phyloP scores from a whole-genome alignment of 2,888 invertebrate species.

The Polydrusus pterygomalis region DNA sequence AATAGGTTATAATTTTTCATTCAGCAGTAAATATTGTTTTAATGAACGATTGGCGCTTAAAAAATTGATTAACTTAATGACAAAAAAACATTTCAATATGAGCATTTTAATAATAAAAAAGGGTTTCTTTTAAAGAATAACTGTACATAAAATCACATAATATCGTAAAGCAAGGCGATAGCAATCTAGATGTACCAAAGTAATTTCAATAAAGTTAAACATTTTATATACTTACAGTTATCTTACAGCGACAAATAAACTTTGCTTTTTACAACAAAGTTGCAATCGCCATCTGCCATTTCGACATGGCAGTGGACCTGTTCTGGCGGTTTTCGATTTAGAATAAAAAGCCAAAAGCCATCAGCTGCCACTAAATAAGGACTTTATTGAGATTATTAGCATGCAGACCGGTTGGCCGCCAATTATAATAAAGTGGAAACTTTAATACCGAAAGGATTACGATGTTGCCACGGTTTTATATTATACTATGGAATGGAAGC shows the following conservation, averaged over 20 bases:
- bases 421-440: conserved; percentile 65
- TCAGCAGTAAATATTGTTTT: too few species aligned
- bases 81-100: too few species aligned
- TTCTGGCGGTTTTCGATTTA: conserved; percentile 51
- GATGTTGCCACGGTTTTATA: conserved; percentile 30
- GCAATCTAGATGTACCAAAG: conserved; percentile 18
- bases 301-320: conserved; percentile 47
- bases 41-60: too few species aligned
- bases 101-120: too few species aligned
- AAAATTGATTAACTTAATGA: too few species aligned
- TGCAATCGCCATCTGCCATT: conserved; percentile 56
- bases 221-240: conserved; percentile 48
- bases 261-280: conserved; percentile 54
- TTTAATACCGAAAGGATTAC: conserved; percentile 43
- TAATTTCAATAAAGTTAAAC: conserved; percentile 47
- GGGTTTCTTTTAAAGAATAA: background rate
- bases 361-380: conserved; percentile 61
- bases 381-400: conserved; percentile 64
- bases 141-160: conserved; percentile 13
- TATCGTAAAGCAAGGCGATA: conserved; percentile 26
- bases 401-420: conserved; percentile 58
- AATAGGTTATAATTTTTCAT: too few species aligned
- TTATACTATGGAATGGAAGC: background rate
- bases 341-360: conserved; percentile 52
- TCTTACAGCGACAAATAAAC: conserved; percentile 52